phyloP scores from a whole-genome alignment of 2,113 vertebrate genomes.

The Platichthys stellatus region DNA sequence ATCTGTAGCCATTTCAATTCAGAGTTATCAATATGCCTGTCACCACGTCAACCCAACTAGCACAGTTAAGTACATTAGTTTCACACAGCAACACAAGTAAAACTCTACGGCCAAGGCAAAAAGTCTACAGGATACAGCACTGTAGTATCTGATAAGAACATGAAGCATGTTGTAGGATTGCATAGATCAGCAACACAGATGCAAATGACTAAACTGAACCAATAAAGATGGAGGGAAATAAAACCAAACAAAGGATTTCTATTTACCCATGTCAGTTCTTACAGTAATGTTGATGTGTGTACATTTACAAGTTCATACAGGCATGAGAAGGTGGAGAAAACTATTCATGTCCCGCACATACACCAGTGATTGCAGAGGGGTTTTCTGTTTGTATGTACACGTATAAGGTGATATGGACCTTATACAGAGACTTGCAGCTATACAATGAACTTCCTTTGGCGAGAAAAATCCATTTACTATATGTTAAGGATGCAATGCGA shows the following conservation, averaged over 20 bases:
- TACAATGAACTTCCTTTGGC: background rate
- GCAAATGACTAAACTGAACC: constrained; percentile 60
- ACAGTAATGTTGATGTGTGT: background rate
- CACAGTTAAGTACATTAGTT: constrained; percentile 58
- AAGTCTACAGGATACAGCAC: constrained; percentile 62
- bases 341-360: background rate
- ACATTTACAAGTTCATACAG: constrained; percentile 20
- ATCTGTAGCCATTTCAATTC: constrained; percentile 41
- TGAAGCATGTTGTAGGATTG: constrained; percentile 71
- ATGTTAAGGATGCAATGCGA: background rate
- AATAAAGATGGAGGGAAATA: background rate
- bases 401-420: constrained; percentile 2
- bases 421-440: background rate
- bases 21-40: constrained; percentile 39
- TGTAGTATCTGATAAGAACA: constrained; percentile 40
- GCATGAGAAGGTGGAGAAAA: background rate
- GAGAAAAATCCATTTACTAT: background rate
- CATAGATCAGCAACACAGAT: constrained; percentile 78
- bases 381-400: constrained; percentile 10
- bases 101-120: constrained; percentile 66
- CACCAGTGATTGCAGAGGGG: constrained; percentile 4
- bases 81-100: constrained; percentile 67
- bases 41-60: constrained; percentile 39
- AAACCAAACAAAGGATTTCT: constrained; percentile 3
- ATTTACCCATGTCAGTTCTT: constrained; percentile 12